phyloP scores from a whole-genome alignment of 1,140 invertebrate species.

The Drosophila eugracilis region DNA sequence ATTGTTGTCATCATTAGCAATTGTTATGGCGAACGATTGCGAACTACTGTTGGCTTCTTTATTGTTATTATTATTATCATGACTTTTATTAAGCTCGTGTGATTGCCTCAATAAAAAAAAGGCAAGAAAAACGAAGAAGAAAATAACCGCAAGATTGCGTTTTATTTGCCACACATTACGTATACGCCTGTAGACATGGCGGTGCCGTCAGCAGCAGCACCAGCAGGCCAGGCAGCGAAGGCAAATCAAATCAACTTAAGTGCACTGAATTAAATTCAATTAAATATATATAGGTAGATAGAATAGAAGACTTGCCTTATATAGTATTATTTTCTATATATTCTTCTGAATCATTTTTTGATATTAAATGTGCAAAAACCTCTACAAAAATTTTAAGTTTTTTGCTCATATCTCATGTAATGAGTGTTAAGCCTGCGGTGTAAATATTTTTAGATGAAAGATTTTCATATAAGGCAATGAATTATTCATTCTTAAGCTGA shows the following conservation, averaged over 20 bases:
- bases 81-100: conserved; percentile 56
- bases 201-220: conserved; percentile 13
- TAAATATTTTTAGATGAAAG: background rate
- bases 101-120: conserved; percentile 44
- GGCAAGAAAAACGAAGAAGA: no score
- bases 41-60: conserved; percentile 21
- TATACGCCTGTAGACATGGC: conserved; percentile 54
- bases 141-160: conserved; percentile 70
- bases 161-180: conserved; percentile 67
- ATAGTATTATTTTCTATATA: background rate
- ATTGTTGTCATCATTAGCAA: conserved; percentile 54
- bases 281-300: conserved; percentile 7
- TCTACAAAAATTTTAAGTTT: no score
- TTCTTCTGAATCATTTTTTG: background rate
- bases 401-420: background rate
- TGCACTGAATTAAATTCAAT: conserved; percentile 16
- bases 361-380: no score
- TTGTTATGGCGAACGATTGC: conserved; percentile 42
- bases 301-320: conserved; percentile 1
- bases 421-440: background rate
- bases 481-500: background rate
- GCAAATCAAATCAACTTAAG: conserved; percentile 11
- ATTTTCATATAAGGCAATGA: background rate
- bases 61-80: conserved; percentile 51
- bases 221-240: no score